Evolutionary conservation across 2,113 vertebrate genomes (phyloP).

Genomic region (Chaenogobius annularis): DNA sequence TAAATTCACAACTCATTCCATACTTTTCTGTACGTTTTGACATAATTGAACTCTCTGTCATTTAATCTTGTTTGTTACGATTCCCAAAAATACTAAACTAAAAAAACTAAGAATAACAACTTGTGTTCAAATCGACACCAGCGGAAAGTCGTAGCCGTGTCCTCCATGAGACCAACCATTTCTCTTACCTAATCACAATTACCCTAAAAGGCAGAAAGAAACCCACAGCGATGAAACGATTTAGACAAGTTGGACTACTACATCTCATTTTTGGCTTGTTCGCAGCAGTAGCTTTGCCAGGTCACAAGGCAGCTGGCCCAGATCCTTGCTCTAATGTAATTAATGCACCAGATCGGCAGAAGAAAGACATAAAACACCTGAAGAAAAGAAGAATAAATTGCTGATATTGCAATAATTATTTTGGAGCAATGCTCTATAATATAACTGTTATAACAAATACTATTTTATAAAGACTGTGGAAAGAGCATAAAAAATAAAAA

Average conservation of each 20-base stretch:
- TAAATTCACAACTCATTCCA: too few relatives aligned
- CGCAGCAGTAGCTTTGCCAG: not conserved
- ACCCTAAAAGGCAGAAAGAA: not conserved
- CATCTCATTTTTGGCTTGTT: not conserved
- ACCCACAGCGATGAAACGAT: not conserved
- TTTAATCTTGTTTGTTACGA: too few relatives aligned
- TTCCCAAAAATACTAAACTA: too few relatives aligned
- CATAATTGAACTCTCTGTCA: too few relatives aligned
- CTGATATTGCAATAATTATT: too few relatives aligned
- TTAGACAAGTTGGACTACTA: not conserved
- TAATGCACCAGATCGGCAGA: not conserved
- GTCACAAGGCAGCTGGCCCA: not conserved
- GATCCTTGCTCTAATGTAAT: constrained; percentile 1
- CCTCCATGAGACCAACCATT: not conserved
- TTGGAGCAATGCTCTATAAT: too few relatives aligned
- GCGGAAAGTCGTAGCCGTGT: not conserved
- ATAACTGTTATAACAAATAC: too few relatives aligned
- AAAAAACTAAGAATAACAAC: too few relatives aligned
- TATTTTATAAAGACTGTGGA: too few relatives aligned
- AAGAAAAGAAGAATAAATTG: not conserved
- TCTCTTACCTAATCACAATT: not conserved
- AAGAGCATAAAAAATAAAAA: too few relatives aligned
- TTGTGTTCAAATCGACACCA: not conserved
- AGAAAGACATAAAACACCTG: not conserved
- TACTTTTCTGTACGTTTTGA: too few relatives aligned